Conservation (phyloP, 2,888 invertebrate species). For the Tetrapedia diversipes region DNA sequence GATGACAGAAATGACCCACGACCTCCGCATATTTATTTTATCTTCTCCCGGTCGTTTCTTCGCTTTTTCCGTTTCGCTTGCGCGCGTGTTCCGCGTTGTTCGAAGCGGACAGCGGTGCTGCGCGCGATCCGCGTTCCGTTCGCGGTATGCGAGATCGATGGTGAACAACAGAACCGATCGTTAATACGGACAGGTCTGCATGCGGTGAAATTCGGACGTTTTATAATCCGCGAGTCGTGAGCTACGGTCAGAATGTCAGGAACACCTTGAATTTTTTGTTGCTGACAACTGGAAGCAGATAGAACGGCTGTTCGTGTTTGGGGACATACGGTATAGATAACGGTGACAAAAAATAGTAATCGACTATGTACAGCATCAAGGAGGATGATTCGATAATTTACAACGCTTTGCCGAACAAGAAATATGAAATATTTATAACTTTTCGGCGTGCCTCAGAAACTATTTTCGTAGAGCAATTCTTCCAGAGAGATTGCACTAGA, state of each 20-base stretch:
- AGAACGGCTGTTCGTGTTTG: too few relatives aligned
- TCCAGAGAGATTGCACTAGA: too few relatives aligned
- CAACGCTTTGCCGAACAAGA: too few relatives aligned
- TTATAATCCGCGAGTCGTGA: conserved; percentile 33
- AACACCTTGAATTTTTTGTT: conserved; percentile 29
- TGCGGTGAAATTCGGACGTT: conserved; percentile 58
- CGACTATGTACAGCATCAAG: too few relatives aligned
- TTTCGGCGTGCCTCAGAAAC: too few relatives aligned
- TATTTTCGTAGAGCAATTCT: too few relatives aligned
- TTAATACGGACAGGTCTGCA: conserved; percentile 28
- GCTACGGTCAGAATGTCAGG: conserved; percentile 11
- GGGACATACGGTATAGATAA: not conserved
- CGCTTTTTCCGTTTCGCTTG: conserved; percentile 4
- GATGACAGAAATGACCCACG: conserved; percentile 72
- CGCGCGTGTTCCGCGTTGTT: conserved; percentile 12
- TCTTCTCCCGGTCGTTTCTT: conserved; percentile 37
- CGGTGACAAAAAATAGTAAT: too few relatives aligned
- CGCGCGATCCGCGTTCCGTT: not conserved
- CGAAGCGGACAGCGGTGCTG: not conserved
- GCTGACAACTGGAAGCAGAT: conserved; percentile 15
- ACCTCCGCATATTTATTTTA: conserved; percentile 72
- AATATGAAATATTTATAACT: too few relatives aligned
- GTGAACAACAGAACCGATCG: conserved; percentile 47
- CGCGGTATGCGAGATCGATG: conserved; percentile 40
- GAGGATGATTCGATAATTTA: too few relatives aligned